Percentiles rank a stretch among this genome's conserved stretches.
These are phyloP conservation scores for Magallana gigas DNA, from an alignment of 1,140 invertebrate genomes.

Conservation along the genomic window DNA sequence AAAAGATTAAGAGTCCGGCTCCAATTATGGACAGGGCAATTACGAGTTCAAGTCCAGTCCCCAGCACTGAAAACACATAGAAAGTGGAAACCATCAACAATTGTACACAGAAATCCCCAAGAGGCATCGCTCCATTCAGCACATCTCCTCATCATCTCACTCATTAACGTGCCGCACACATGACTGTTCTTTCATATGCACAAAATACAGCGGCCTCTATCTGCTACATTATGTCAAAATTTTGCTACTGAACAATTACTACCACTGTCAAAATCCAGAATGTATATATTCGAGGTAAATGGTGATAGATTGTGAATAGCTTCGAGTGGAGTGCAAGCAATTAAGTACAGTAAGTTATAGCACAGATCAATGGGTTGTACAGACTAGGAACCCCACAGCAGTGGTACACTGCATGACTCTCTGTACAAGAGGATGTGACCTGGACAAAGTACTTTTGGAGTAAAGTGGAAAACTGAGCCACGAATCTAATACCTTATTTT, in stretches of 20 bases:
- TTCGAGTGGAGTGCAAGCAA: slow-evolving; percentile 14
- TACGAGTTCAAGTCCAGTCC: slow-evolving; percentile 12
- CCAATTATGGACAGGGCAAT: slow-evolving; percentile 5
- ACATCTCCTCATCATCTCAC: slow-evolving; percentile 13
- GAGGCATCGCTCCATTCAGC: slow-evolving; percentile 8
- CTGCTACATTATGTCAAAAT: neutral
- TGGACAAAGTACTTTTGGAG: neutral
- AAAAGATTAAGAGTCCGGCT: neutral
- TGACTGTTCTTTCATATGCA: slow-evolving; percentile 14
- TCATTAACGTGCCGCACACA: slow-evolving; percentile 14
- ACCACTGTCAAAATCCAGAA: neutral
- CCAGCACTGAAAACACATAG: slow-evolving; percentile 18
- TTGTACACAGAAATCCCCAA: slow-evolving; percentile 17
- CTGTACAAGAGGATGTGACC: neutral
- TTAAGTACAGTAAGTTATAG: slow-evolving; percentile 3
- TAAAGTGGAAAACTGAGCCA: slow-evolving; percentile 11
- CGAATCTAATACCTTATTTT: too few species aligned
- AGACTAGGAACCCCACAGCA: too few species aligned
- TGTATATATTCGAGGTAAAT: neutral
- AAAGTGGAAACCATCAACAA: slow-evolving; percentile 19
- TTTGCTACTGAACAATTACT: neutral
- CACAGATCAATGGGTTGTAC: neutral
- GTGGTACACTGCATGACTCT: neutral
- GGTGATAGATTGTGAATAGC: slow-evolving; percentile 13
- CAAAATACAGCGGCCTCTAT: neutral